Base-by-base conservation (phyloP, 2,888 invertebrate genomes). In the Drosophila pullipes region DNA sequence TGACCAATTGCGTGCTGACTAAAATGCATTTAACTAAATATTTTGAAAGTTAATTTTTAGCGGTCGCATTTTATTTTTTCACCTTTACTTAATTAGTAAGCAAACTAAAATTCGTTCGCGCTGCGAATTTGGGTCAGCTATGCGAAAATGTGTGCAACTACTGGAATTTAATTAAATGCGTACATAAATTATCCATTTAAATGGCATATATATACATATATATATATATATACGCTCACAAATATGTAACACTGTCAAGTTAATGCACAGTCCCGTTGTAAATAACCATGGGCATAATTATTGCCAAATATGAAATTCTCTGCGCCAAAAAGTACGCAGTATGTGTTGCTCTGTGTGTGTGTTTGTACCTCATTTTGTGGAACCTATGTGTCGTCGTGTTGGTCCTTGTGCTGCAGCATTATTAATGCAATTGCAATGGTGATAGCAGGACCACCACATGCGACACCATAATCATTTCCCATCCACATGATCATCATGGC, bases 111-210 rank as follows among this genome's bases (percentile, higher is more conserved):
- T 76, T 77, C 64, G 59, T 30, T 71, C 39, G 55, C 55, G 13
- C 3, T 18, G 44, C 22, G 31, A 67, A 89, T 81, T 81, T 74
- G 82, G 87, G 87, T 86, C 84, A 86, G 47, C 41, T 33, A 59
- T 65, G 68, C 53, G 67, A 71, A 82, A 78, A 63, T 67, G 76
- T 73, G 78, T 64, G 69, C 73, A 74, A 89, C 79, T 81, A 54
- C 73, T 78, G 91, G 88, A 90, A 90, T 90, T 90, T 91, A 86
- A 91, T 90, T 91, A 91, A 90, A 87, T 83, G 74, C 76, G 66
- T 74, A 72, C 85, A 90, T 90, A 90, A 90, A 90, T 89, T 90
- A 89, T 89, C 74, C 72, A 72, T 69, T 78, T 88, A 78, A 85
- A 88, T 85, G 83, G 73, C 74, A 75, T 39, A 63, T 49, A 25